Evolutionary conservation across 2,797 vertebrate genomes (phyloP), one percentile per base, ranked within the genome.

Genomic region (Phataginus tricuspis): DNA sequence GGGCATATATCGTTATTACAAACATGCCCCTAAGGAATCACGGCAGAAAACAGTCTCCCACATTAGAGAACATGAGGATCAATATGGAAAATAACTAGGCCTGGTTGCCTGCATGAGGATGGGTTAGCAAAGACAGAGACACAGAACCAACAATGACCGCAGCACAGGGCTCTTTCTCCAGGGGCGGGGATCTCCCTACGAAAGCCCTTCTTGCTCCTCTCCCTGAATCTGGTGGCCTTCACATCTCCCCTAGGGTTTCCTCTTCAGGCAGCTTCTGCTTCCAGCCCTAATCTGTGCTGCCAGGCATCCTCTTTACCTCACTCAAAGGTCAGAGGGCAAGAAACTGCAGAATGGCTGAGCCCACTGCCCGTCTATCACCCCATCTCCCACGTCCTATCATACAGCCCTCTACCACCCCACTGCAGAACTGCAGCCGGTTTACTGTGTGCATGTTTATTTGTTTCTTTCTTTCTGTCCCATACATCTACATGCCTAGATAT

Each of bases 271-370:
- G 63, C 21, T 59, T 61, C 80, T 27, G 45, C 74, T 86, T 91
- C 34, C n/a, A 59, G 37, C 39, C 61, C 68, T 25, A 29, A 31
- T 25, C 31, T 49, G 25, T 13, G 37, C 55, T 61, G 53, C 75
- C 27, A 18, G 3, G 31, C 34, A 37, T 49, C n/a, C 68, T 57
- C 72, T 86, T 59, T 53, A 39, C 89, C 79, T 49, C 85, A 39
- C 21, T 37, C 68, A 15, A 57, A 66, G 71, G 79, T 75, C 75
- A 90, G 69, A 93, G 59, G 87, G 53, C 55, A 88, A 72, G 91
- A 66, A n/a, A 57, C 51, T 93, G 11, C 57, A 34, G 3, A 77
- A 37, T 5, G 14, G 25, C 78, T n/a, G 83, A 79, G 37, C 55
- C 75, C 57, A 37, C 29, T 5, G 53, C 53, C 15, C 45, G 72